A percentile compares a stretch with the other conserved stretches of the same genome.
phyloP scores from a whole-genome alignment of 2,113 vertebrate genomes.

The Perca fluviatilis region DNA sequence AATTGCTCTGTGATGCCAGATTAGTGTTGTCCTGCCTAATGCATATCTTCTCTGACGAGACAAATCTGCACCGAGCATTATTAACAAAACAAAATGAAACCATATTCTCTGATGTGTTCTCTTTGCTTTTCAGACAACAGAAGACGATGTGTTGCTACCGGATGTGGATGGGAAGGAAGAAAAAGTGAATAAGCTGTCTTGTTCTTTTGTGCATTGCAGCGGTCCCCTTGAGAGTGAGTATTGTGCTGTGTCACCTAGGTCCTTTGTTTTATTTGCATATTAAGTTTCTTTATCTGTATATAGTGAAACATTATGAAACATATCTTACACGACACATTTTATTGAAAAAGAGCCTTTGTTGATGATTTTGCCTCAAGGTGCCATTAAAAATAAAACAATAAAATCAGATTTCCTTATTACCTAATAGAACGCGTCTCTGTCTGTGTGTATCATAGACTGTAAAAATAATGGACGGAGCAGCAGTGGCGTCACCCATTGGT shows the following conservation, averaged over 20 bases:
- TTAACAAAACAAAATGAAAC: background rate
- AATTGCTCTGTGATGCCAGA: background rate
- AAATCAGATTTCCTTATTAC: too few relatives aligned
- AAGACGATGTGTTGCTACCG: conserved; percentile 7
- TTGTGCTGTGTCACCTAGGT: background rate
- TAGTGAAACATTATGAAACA: background rate
- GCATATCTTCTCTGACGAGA: background rate
- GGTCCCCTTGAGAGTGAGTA: conserved; percentile 44
- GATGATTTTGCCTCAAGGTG: background rate
- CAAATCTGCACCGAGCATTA: background rate
- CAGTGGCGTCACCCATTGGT: too few relatives aligned
- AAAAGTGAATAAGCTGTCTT: conserved; percentile 22
- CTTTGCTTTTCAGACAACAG: conserved; percentile 27
- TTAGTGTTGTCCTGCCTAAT: background rate
- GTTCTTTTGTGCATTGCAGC: conserved; percentile 53
- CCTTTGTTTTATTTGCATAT: background rate
- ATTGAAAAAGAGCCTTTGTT: too few relatives aligned
- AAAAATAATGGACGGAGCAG: too few relatives aligned
- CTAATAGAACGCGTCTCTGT: too few relatives aligned
- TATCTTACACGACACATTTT: background rate
- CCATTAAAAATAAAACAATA: background rate
- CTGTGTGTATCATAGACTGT: too few relatives aligned
- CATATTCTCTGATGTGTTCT: background rate
- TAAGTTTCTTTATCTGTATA: background rate
- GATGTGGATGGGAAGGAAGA: conserved; percentile 65